Percentiles rank a stretch among this genome's conserved stretches.
phyloP scores from a whole-genome alignment of 2,113 vertebrate species.

The Lasiurus cinereus region DNA sequence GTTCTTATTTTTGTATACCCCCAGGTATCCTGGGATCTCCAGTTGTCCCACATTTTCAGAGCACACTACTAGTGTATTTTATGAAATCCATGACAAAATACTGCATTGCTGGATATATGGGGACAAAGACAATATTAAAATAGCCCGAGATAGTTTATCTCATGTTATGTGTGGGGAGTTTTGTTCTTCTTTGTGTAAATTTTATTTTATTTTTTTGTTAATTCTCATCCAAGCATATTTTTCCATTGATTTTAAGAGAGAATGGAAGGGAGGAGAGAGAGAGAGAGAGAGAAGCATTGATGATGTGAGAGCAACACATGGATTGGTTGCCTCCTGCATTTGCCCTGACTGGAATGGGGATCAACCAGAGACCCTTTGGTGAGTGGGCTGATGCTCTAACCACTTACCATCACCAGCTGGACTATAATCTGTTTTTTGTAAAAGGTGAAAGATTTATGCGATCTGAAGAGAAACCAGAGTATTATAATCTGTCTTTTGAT shows the following conservation, averaged over 20 bases:
- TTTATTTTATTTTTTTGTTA: background rate
- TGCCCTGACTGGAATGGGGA: no score
- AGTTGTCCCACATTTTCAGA: background rate
- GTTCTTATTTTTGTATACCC: background rate
- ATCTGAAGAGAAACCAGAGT: no score
- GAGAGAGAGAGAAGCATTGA: background rate
- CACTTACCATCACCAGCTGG: background rate
- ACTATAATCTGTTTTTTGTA: background rate
- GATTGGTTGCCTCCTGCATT: background rate
- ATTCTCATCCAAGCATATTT: background rate
- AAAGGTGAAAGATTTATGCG: no score
- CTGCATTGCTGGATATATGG: background rate
- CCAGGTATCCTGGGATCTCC: background rate
- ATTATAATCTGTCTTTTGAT: background rate
- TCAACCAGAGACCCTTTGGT: no score
- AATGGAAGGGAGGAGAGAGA: background rate
- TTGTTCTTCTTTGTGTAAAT: background rate
- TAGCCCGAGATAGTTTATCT: background rate
- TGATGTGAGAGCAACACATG: background rate
- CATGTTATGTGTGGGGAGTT: background rate
- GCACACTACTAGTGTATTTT: background rate
- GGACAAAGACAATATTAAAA: background rate
- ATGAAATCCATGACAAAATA: background rate
- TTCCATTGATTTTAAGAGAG: background rate
- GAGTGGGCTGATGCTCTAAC: no score